A percentile compares a stretch with the other conserved stretches of the same genome.
phyloP scores from a whole-genome alignment of 2,888 invertebrate genomes.

The Oscheius myriophilus region DNA sequence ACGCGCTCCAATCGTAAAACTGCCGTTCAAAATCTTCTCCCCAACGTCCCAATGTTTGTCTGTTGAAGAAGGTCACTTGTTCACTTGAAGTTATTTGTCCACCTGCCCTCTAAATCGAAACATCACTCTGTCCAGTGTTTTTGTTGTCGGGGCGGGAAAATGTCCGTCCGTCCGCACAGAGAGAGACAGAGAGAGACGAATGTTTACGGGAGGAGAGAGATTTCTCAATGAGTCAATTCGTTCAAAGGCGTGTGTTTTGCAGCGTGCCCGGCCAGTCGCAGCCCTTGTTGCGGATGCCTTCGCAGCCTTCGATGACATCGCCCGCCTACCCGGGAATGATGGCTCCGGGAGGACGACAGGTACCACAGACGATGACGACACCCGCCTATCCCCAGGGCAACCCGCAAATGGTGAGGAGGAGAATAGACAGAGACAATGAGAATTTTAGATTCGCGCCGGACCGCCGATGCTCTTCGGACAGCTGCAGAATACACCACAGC shows the following conservation, averaged over 20 bases:
- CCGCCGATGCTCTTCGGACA: slow-evolving; percentile 29
- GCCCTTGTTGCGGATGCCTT: slow-evolving; percentile 28
- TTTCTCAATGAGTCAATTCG: background rate
- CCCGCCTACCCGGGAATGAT: slow-evolving; percentile 29
- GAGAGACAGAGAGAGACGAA: too few relatives aligned
- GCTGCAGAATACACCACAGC: slow-evolving; percentile 22
- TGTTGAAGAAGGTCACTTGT: too few relatives aligned
- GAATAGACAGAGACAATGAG: background rate
- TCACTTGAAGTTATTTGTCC: too few relatives aligned
- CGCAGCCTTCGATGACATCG: slow-evolving; percentile 10
- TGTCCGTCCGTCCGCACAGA: too few relatives aligned
- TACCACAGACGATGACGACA: slow-evolving; percentile 15
- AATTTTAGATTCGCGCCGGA: slow-evolving; percentile 29
- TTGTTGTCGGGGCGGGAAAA: too few relatives aligned
- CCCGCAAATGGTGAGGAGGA: slow-evolving; percentile 27
- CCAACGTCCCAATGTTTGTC: too few relatives aligned
- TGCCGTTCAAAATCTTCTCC: too few relatives aligned
- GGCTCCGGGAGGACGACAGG: background rate
- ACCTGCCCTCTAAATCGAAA: too few relatives aligned
- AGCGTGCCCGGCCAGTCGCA: slow-evolving; percentile 31
- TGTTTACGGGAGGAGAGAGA: too few relatives aligned
- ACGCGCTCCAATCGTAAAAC: too few relatives aligned
- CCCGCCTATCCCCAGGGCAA: slow-evolving; percentile 28
- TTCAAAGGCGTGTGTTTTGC: slow-evolving; percentile 7
- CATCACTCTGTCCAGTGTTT: too few relatives aligned